Evolutionary conservation across 2,113 vertebrate genomes (phyloP), one percentile per base, ranked within the genome.

Genomic region (Cyanocitta stelleri): DNA sequence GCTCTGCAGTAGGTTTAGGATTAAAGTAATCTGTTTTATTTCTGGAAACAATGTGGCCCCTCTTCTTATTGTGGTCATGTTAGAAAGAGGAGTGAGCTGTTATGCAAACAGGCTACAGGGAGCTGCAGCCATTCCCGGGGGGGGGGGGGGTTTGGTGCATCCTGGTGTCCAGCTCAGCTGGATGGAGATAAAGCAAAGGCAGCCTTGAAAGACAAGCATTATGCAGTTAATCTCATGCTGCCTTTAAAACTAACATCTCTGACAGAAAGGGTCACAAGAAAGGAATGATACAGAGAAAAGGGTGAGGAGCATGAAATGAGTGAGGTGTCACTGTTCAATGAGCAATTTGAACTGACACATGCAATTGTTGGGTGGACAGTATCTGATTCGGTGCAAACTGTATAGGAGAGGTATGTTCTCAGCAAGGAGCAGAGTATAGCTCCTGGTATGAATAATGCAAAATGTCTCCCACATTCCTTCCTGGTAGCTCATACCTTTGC

Each of bases 11-110:
- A 79, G 37, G 21, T 90, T 92, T 85, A 67, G 87, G 73, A 94
- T 96, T 91, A 95, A 91, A 89, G 41, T 94, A 94, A 95, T 94
- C 93, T 92, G 78, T 44, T 96, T 91, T 96, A 95, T 93, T 94
- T 94, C 75, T 94, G 84, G 95, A 95, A 94, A 92, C 51, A 95
- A 87, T 67, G 58, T 72, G 80, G 37, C 35, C 68, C 69, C 68
- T 93, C 84, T 91, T 80, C 56, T 61, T 89, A 15, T 48, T 90
- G 90, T 91, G 62, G 63, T 71, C 12, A 0, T 44, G 35, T 46
- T 49, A 33, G 52, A 37, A 72, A 73, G 62, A 79, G 64, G 90
- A 89, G 81, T 14, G 48, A 92, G 66, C 54, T 90, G 62, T 89
- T 92, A 78, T 3, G 43, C 89, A 88, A 93, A 64, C 51, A 85